phyloP scores from a whole-genome alignment of 2,797 vertebrate genomes.

The Coracias cyanogaster region DNA sequence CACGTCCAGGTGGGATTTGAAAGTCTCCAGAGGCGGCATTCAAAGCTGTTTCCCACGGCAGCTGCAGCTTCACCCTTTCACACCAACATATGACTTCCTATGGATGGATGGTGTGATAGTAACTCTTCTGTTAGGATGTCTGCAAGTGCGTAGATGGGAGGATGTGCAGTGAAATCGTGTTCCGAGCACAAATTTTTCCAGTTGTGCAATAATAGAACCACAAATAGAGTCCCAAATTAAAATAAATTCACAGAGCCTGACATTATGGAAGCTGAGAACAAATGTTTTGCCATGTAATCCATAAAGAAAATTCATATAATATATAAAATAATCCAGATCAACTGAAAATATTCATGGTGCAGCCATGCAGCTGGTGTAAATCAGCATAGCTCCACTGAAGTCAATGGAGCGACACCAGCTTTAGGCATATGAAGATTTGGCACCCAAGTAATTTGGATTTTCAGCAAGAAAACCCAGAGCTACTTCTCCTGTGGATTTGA shows the following conservation, averaged over 20 bases:
- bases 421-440: slow-evolving; percentile 45
- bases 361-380: slow-evolving; percentile 69
- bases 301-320: slow-evolving; percentile 62
- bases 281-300: slow-evolving; percentile 61
- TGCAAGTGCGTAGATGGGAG: background rate
- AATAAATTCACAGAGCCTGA: slow-evolving; percentile 47
- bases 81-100: background rate
- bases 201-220: background rate
- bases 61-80: background rate
- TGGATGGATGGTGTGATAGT: background rate
- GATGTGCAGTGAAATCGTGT: background rate
- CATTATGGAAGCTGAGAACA: slow-evolving; percentile 62
- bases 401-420: background rate
- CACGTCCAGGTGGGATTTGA: too few species aligned
- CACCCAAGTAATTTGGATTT: slow-evolving; percentile 62
- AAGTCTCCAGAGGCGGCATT: too few species aligned
- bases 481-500: slow-evolving; percentile 72
- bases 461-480: slow-evolving; percentile 62
- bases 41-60: background rate
- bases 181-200: background rate
- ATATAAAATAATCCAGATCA: slow-evolving; percentile 70
- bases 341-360: slow-evolving; percentile 62
- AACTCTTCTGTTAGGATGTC: background rate
- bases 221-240: slow-evolving; percentile 1
- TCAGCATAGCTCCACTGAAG: slow-evolving; percentile 42